Evolutionary conservation across 1,140 invertebrate species (phyloP).

Genomic region (Anthonomus grandis): DNA sequence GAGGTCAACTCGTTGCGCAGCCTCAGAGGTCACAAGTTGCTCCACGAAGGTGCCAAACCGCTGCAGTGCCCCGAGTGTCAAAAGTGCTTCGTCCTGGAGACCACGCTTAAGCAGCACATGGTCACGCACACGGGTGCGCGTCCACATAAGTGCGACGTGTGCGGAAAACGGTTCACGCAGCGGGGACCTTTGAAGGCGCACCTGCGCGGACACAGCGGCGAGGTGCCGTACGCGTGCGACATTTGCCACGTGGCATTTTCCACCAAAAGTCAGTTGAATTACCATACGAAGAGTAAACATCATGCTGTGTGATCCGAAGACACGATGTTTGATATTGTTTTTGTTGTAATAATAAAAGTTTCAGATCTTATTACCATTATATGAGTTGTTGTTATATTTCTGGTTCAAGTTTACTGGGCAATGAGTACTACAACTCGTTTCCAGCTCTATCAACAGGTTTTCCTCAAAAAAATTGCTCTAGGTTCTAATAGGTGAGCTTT

Average conservation of each 20-base stretch:
- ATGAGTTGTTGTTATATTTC: no score
- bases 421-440: no score
- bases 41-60: conserved; percentile 43
- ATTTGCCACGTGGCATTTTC: conserved; percentile 51
- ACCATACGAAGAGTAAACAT: conserved; percentile 26
- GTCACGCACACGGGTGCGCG: conserved; percentile 70
- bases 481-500: no score
- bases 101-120: conserved; percentile 72
- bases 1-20: conserved; percentile 41
- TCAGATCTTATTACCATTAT: no score
- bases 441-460: no score
- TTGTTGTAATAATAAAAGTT: no score
- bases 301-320: not conserved
- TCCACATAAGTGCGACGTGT: conserved; percentile 72
- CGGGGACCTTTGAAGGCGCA: conserved; percentile 49
- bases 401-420: no score
- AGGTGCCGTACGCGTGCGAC: conserved; percentile 64
- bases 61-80: conserved; percentile 43
- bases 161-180: conserved; percentile 70
- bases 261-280: conserved; percentile 29
- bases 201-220: conserved; percentile 71
- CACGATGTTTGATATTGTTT: not conserved
- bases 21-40: conserved; percentile 36
- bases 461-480: no score
- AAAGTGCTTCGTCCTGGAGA: conserved; percentile 63